Conservation (phyloP, 2,113 vertebrate genomes). For the Cryptomyrus ogoouensis region DNA sequence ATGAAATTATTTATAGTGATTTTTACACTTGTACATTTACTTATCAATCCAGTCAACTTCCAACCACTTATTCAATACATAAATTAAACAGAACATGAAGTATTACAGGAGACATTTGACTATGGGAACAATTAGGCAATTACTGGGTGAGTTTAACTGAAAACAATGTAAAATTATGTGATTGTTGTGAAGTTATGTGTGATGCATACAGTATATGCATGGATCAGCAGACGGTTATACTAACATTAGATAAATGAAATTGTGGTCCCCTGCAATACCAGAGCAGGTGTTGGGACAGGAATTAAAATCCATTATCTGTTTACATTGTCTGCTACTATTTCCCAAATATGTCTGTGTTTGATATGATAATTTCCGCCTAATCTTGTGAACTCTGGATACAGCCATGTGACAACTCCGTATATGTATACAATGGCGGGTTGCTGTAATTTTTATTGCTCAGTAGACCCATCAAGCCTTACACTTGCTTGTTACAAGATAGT, state of each 20-base stretch:
- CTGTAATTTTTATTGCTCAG: background rate
- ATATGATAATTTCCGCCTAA: background rate
- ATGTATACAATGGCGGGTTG: background rate
- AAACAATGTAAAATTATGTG: background rate
- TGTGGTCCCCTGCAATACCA: background rate
- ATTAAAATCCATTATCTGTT: background rate
- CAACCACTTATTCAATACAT: background rate
- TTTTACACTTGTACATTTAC: background rate
- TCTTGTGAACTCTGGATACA: background rate
- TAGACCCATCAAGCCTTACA: background rate
- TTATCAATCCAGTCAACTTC: background rate
- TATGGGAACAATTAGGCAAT: background rate
- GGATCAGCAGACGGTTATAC: background rate
- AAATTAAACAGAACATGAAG: background rate
- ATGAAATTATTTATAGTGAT: background rate
- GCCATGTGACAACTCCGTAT: background rate
- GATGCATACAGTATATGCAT: background rate
- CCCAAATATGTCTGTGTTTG: background rate
- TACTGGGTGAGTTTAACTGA: background rate
- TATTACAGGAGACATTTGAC: background rate
- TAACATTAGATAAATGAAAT: background rate
- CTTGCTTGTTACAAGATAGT: background rate
- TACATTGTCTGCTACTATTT: background rate
- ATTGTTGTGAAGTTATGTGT: background rate
- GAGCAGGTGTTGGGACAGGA: background rate